phyloP scores from a whole-genome alignment of 2,113 vertebrate species.

The Eolophus roseicapilla region DNA sequence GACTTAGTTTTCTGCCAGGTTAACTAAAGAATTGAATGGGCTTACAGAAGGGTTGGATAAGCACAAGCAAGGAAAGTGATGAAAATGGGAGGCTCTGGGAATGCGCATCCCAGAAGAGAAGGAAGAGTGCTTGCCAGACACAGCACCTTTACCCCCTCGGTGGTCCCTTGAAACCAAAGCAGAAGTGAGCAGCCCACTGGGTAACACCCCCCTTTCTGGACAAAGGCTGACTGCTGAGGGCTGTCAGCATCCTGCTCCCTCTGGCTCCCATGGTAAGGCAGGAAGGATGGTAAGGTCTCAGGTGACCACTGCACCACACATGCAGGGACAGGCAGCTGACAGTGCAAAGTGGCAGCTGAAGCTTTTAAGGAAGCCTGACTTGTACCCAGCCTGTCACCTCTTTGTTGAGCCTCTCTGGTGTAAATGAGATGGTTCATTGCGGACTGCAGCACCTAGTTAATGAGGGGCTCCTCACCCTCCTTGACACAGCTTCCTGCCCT shows the following conservation, averaged over 20 bases:
- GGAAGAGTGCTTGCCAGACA: not conserved
- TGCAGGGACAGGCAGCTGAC: not conserved
- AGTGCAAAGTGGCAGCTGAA: not conserved
- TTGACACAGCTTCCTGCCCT: not conserved
- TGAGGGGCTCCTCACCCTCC: not conserved
- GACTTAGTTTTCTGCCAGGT: not conserved
- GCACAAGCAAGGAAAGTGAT: not conserved
- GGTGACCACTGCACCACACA: rapidly evolving
- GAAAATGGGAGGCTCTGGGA: not conserved
- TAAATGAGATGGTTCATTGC: not conserved
- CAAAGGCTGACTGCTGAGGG: not conserved
- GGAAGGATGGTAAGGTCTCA: not conserved
- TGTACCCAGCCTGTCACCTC: not conserved
- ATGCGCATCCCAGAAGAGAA: not conserved
- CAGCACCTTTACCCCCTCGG: not conserved
- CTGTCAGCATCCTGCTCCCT: not conserved
- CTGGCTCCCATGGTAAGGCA: rapidly evolving
- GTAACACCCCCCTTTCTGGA: not conserved
- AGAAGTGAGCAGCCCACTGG: not conserved
- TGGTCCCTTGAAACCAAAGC: not conserved
- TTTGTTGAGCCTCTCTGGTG: not conserved
- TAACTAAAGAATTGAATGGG: not conserved
- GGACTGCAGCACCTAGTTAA: not conserved
- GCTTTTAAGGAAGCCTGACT: not conserved
- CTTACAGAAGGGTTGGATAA: not conserved